Evolutionary conservation across 2,888 invertebrate genomes (phyloP).

Genomic region (Drosophila multiciliata): DNA sequence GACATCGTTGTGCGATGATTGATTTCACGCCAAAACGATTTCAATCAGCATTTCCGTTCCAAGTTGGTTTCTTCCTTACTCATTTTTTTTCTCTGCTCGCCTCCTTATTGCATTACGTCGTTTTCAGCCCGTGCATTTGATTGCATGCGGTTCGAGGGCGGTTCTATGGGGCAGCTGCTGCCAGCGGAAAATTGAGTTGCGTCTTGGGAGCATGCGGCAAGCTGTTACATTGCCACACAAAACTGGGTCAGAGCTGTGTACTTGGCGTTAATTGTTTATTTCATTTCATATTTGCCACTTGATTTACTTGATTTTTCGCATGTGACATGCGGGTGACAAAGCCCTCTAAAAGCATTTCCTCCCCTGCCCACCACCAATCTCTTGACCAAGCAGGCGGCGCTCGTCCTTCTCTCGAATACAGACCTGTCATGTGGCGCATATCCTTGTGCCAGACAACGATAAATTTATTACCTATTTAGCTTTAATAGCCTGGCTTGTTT

Average conservation of each 20-base stretch:
- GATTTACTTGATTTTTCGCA: conserved; percentile 25
- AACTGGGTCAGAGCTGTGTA: conserved; percentile 67
- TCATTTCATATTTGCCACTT: conserved; percentile 54
- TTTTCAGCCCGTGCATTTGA: conserved; percentile 27
- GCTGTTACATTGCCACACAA: conserved; percentile 42
- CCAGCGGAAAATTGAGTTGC: conserved; percentile 7
- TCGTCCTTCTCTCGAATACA: conserved; percentile 29
- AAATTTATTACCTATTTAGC: conserved; percentile 80
- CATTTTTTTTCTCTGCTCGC: conserved; percentile 9
- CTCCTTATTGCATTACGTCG: conserved; percentile 63
- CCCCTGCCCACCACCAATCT: background rate
- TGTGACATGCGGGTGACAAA: conserved; percentile 60
- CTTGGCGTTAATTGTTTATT: conserved; percentile 50
- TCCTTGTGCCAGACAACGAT: conserved; percentile 73
- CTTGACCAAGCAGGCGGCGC: background rate
- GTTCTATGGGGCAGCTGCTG: conserved; percentile 37
- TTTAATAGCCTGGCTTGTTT: conserved; percentile 79
- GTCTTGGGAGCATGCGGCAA: conserved; percentile 54
- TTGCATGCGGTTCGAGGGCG: conserved; percentile 4
- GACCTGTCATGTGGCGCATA: conserved; percentile 62
- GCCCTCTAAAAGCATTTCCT: conserved; percentile 1
- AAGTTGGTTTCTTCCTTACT: conserved; percentile 26
- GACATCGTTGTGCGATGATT: conserved; percentile 75
- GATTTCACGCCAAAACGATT: conserved; percentile 83
- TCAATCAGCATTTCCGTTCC: conserved; percentile 82